A percentile compares a stretch with the other conserved stretches of the same genome.
Evolutionary conservation across 1,140 invertebrate species (phyloP).

Genomic region (Lethocerus indicus): DNA sequence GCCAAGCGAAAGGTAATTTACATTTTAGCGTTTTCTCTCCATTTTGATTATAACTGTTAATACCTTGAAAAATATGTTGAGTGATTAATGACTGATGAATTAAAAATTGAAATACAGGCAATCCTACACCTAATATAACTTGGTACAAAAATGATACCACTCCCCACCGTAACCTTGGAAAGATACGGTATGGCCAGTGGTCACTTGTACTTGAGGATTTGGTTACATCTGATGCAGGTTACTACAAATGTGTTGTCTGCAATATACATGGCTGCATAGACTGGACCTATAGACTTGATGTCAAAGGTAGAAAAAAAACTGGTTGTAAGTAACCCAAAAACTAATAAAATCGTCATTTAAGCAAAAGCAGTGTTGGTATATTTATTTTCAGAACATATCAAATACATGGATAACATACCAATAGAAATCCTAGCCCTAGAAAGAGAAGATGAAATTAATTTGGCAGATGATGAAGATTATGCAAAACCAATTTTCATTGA

Average conservation of each 20-base stretch:
- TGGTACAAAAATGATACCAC: conserved; percentile 57
- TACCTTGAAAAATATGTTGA: too few relatives aligned
- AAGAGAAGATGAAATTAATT: not conserved
- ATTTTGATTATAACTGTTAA: too few relatives aligned
- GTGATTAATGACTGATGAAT: too few relatives aligned
- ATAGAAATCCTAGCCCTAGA: too few relatives aligned
- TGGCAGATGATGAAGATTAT: conserved; percentile 5
- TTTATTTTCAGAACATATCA: too few relatives aligned
- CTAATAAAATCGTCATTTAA: too few relatives aligned
- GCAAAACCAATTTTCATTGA: conserved; percentile 12
- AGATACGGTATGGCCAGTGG: conserved; percentile 41
- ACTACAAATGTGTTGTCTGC: conserved; percentile 72
- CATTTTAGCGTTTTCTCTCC: too few relatives aligned
- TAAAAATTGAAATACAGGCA: too few relatives aligned
- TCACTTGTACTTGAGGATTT: conserved; percentile 52
- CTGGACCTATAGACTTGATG: conserved; percentile 49
- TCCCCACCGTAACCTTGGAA: conserved; percentile 37
- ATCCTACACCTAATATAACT: conserved; percentile 55
- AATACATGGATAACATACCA: too few relatives aligned
- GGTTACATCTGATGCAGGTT: conserved; percentile 56
- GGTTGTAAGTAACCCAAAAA: too few relatives aligned
- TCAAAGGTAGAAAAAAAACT: too few relatives aligned
- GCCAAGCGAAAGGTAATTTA: conserved; percentile 38
- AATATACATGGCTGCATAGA: conserved; percentile 61
- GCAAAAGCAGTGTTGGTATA: too few relatives aligned